Evolutionary conservation across 35 echinoderm and acorn worm genomes (phyloP).

Genomic region (Ophiothrix spiculata): DNA sequence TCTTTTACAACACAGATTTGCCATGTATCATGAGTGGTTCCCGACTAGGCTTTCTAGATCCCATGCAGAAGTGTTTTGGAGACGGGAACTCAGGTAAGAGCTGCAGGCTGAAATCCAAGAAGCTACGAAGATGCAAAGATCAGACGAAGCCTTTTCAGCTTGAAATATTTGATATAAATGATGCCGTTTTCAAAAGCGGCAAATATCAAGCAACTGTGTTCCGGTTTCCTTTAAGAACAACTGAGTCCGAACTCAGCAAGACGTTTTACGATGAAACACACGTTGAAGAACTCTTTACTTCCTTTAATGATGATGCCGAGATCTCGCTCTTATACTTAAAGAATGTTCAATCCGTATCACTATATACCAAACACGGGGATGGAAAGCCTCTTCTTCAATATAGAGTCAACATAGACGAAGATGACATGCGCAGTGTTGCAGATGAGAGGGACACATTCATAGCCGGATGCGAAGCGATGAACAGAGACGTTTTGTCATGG

Average conservation of each 20-base stretch:
- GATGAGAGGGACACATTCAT: not conserved
- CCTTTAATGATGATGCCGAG: slow-evolving; percentile 60
- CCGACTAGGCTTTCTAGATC: slow-evolving; percentile 53
- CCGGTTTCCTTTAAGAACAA: slow-evolving; percentile 62
- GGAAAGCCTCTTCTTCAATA: not conserved
- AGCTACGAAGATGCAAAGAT: not conserved
- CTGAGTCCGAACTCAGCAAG: slow-evolving; percentile 20
- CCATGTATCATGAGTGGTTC: slow-evolving; percentile 62
- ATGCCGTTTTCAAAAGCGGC: not conserved
- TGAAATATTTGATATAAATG: not conserved
- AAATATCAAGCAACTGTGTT: slow-evolving; percentile 53
- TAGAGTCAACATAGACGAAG: not conserved
- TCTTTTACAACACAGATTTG: too few relatives aligned
- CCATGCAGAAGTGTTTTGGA: slow-evolving; percentile 45
- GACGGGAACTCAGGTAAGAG: not conserved
- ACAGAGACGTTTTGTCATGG: not conserved
- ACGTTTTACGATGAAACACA: slow-evolving; percentile 32
- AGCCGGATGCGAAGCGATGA: not conserved
- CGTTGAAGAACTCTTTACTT: slow-evolving; percentile 25
- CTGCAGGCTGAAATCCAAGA: not conserved
- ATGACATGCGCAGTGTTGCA: not conserved
- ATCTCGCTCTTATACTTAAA: slow-evolving; percentile 56
- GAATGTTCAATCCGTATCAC: slow-evolving; percentile 40
- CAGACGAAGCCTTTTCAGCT: not conserved
- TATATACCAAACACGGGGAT: not conserved